Base-by-base conservation (phyloP, 2,113 vertebrate genomes). In the Gadus macrocephalus region DNA sequence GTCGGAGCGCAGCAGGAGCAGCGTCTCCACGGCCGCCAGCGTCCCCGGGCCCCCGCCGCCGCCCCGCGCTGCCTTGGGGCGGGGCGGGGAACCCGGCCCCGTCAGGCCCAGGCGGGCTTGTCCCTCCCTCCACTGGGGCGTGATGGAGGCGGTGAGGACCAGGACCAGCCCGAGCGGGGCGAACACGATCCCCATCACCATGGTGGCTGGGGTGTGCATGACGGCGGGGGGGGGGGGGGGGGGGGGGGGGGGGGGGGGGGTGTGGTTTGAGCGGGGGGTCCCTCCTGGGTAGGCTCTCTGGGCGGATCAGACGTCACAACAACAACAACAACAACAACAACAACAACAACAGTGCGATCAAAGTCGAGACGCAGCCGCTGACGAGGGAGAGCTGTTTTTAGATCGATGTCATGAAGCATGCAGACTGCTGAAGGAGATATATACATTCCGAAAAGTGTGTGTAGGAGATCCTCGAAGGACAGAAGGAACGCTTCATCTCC, bases 131-230 rank as follows among this genome's bases (percentile, higher is more conserved):
- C 92, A 93, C 80, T 93, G 91, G 1, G 92, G 92, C 0, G 91
- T 93, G 86, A 92, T 92, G 55, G 91, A 91, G 0, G 92, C 91
- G 0, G 91, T 91, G 82, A 93, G 92, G 67, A 93, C 85, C 1
- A 93, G 83, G 65, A 92, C 91, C 66, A 93, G 27, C 60, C 92
- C 92, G 78, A 93, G 66, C 1, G 92, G 92, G 62, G 92, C 83
- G n/a, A 92, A 93, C 67, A 93, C 91, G 0, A 93, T 92, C 31
- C 92, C 91, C 78, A 85, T 91, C 78, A 93, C 90, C 89, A 93
- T 93, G 55, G 91, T 88, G 8, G 79, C 82, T 9, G 91, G 89
- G 28, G 91, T 93, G 55, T 92, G 90, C 91, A 92, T 92, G n/a
- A 15, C 70, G 67, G 20, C 20, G 20, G 20, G 20, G 20, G 20